A percentile compares a stretch with the other conserved stretches of the same genome.
Conservation (phyloP, 2,888 invertebrate species). For the Perizoma affinitatum region DNA sequence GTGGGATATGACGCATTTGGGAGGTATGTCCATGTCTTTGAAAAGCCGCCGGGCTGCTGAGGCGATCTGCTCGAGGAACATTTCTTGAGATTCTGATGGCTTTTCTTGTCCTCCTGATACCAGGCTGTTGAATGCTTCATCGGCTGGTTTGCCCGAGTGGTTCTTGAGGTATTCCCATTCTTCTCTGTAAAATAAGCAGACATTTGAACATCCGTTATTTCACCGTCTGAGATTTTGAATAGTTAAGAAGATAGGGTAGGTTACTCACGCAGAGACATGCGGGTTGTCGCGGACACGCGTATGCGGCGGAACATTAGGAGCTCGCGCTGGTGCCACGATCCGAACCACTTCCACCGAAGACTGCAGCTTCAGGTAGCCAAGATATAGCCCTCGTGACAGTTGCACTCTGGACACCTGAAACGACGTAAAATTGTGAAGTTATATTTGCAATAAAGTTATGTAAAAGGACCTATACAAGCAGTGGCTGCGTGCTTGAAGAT, state of each 20-base stretch:
- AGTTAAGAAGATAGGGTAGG: no score
- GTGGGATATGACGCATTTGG: slow-evolving; percentile 88
- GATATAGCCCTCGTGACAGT: slow-evolving; percentile 94
- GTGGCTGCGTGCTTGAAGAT: no score
- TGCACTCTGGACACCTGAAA: slow-evolving; percentile 91
- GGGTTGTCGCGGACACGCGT: slow-evolving; percentile 97
- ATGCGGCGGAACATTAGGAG: slow-evolving; percentile 97
- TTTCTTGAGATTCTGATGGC: slow-evolving; percentile 90
- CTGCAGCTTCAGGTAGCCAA: slow-evolving; percentile 98
- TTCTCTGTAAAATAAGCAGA: slow-evolving; percentile 86
- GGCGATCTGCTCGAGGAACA: slow-evolving; percentile 91
- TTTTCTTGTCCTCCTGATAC: slow-evolving; percentile 65
- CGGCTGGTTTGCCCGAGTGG: slow-evolving; percentile 71
- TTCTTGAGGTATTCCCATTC: slow-evolving; percentile 97
- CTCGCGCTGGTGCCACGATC: slow-evolving; percentile 95
- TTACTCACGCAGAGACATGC: slow-evolving; percentile 95
- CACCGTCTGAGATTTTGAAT: no score
- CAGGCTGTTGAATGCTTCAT: slow-evolving; percentile 66
- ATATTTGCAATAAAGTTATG: no score
- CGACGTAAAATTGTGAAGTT: not conserved
- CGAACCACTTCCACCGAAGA: slow-evolving; percentile 97
- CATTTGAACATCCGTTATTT: no score
- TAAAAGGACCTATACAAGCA: no score
- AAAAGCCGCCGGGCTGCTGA: slow-evolving; percentile 90
- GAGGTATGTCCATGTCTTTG: slow-evolving; percentile 90